Percentiles rank a stretch among this genome's conserved stretches.
Conservation (phyloP, 2,888 invertebrate species). For the Creontiades dilutus region DNA sequence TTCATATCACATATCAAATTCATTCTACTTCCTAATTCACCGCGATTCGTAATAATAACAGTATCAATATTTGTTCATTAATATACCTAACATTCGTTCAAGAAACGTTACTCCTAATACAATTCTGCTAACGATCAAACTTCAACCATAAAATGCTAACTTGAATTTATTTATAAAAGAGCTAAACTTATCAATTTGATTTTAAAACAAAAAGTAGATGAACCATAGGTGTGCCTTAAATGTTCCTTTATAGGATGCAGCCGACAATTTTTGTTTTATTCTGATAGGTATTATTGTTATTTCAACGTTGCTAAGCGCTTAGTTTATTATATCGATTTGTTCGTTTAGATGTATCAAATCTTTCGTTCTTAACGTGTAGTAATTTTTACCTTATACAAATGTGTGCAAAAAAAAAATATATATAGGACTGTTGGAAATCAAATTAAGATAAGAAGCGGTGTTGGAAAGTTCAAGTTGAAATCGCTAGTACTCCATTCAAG, state of each 20-base stretch:
- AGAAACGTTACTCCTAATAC: too few relatives aligned
- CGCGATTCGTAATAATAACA: too few relatives aligned
- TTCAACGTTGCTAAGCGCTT: constrained; percentile 1
- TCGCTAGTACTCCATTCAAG: constrained; percentile 56
- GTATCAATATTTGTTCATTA: too few relatives aligned
- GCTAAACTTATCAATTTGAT: background rate
- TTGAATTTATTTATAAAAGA: background rate
- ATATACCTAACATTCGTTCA: too few relatives aligned
- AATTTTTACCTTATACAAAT: constrained; percentile 12
- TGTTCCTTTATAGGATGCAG: constrained; percentile 15
- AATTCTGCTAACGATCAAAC: background rate
- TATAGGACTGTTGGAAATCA: constrained; percentile 67
- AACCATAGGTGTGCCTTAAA: constrained; percentile 60
- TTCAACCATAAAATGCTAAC: background rate
- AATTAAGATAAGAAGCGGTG: constrained; percentile 51
- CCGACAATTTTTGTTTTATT: background rate
- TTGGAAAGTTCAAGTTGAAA: constrained; percentile 13
- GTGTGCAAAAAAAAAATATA: background rate
- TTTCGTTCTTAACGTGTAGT: constrained; percentile 11
- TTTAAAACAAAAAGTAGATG: background rate
- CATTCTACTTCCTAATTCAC: background rate
- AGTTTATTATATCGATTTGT: background rate
- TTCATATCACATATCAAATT: constrained; percentile 26
- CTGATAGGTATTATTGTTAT: background rate
- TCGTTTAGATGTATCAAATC: background rate